Evolutionary conservation across 2,888 invertebrate genomes (phyloP).

Genomic region (Xanthorhoe spadicearia): DNA sequence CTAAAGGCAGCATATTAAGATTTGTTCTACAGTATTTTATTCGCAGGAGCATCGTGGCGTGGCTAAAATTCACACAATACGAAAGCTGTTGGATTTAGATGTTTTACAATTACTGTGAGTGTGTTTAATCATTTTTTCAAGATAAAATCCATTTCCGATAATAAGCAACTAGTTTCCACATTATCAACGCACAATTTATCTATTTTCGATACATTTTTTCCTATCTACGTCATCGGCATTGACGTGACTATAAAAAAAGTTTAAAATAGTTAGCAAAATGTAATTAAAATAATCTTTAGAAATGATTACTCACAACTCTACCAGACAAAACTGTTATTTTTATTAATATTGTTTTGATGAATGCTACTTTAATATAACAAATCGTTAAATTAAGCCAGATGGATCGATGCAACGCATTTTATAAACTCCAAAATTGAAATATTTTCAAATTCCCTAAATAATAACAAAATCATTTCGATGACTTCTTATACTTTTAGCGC

Average conservation of each 20-base stretch:
- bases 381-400: constrained; percentile 21
- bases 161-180: constrained; percentile 42
- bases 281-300: neutral
- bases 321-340: constrained; percentile 20
- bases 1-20: neutral
- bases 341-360: constrained; percentile 5
- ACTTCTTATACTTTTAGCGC: constrained; percentile 32
- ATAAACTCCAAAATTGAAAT: constrained; percentile 5
- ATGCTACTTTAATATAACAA: constrained; percentile 9
- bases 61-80: too few relatives aligned
- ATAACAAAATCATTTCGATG: constrained; percentile 43
- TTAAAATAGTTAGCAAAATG: neutral
- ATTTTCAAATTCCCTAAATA: constrained; percentile 15
- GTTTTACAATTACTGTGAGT: constrained; percentile 1
- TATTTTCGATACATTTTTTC: constrained; percentile 56
- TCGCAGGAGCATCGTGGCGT: too few relatives aligned
- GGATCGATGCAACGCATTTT: constrained; percentile 30
- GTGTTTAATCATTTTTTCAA: constrained; percentile 21
- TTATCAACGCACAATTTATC: constrained; percentile 53
- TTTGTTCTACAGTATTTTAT: neutral
- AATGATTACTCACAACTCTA: constrained; percentile 6
- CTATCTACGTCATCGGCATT: constrained; percentile 50
- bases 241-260: constrained; percentile 28
- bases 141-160: constrained; percentile 20
- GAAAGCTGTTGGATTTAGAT: too few relatives aligned